Base-by-base conservation (phyloP, 2,888 invertebrate genomes). In the Escarpia spicata region DNA sequence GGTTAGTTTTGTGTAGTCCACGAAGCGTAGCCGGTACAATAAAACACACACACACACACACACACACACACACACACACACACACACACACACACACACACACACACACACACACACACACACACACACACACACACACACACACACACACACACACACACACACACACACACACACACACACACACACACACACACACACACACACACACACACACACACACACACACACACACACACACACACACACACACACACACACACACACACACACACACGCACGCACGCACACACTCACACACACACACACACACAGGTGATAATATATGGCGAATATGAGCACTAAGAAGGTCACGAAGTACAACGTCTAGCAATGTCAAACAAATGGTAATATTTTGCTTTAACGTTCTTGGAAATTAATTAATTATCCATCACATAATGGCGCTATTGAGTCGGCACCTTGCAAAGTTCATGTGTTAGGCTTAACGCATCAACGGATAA, bases 81-180 rank as follows among this genome's bases (percentile, higher is more conserved):
- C 90, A 90, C 43, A 15, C 90, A 90, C 90, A 15, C 90, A 90
- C 90, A 15, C 90, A 90, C 90, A 15, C 15, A 90, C 90, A 90
- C 90, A 90, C 15, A 90, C 43, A 90, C 90, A 90, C 15, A 90
- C 90, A 90, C 43, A 90, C 90, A 12, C 43, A 90, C 90, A 12
- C 90, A 90, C 90, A 12, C 43, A 90, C 90, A 12, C 90, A 90
- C 6, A 12, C 90, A 90, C 2, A 90, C 90, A 90, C 90, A 19
- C 90, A 90, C 90, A 12, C 90, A 90, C 15, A 12, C 37, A 10
- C 8, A 12, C 90, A 90, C 90, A 90, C 37, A 2, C 90, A 90
- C 15, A 8, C 43, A 91, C 91, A 91, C 90, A 90, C 90, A 90
- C 90, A 90, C 90, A 90, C 90, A 15, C 90, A 90, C 90, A 90